Conservation (phyloP, 2,888 invertebrate species). For the Dascillus cervinus region DNA sequence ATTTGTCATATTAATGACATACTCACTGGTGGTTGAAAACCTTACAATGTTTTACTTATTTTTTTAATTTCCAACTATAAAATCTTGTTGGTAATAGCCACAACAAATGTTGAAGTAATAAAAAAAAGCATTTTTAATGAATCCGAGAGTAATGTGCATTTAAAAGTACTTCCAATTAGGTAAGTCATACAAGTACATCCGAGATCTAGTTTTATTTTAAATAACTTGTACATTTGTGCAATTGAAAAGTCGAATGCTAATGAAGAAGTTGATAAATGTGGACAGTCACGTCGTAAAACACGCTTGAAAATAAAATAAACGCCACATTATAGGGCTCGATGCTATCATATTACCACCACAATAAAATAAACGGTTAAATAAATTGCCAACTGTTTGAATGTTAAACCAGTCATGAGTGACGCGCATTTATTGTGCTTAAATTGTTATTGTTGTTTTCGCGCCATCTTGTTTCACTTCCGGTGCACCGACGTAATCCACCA, state of each 20-base stretch:
- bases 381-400: slow-evolving; percentile 12
- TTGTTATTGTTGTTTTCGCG: not conserved
- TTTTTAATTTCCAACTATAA: too few relatives aligned
- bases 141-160: too few relatives aligned
- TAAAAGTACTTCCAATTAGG: too few relatives aligned
- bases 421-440: slow-evolving; percentile 12
- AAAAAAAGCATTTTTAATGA: too few relatives aligned
- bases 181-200: too few relatives aligned
- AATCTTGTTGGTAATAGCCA: too few relatives aligned
- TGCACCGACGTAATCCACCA: too few relatives aligned
- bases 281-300: not conserved
- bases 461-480: not conserved
- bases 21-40: too few relatives aligned
- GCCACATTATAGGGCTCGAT: not conserved
- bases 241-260: not conserved
- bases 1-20: too few relatives aligned
- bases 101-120: too few relatives aligned
- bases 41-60: too few relatives aligned
- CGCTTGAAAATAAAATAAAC: not conserved
- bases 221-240: not conserved
- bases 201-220: too few relatives aligned
- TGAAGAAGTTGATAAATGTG: slow-evolving; percentile 3
- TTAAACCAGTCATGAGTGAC: slow-evolving; percentile 14
- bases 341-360: not conserved
- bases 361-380: slow-evolving; percentile 13